Base-by-base conservation (phyloP, 2,888 invertebrate genomes). In the Pristionchus maxplancki region DNA sequence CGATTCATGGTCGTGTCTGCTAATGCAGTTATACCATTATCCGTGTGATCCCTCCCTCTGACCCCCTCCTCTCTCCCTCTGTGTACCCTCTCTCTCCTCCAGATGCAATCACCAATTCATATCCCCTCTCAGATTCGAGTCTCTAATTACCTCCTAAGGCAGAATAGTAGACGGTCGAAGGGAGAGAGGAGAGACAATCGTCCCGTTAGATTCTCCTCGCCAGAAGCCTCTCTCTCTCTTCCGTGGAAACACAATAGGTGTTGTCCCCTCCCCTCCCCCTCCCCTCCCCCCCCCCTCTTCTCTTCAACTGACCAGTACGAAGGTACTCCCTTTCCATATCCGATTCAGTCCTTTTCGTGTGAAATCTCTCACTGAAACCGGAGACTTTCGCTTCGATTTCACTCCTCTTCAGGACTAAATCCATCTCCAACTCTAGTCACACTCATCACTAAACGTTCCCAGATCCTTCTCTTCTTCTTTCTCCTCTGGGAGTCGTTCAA, bases 171-270 rank as follows among this genome's bases (percentile, higher is more conserved):
- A 78, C 78, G n/a, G 44, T 78, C 78, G 44, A 31, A 34, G 53
- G 34, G 53, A 53, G 34, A 37, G 78, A 78, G 53, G 82, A 15
- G 82, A 34, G 53, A 50, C 48, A 50, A 48, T 48, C 48, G 31
- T n/a, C 64, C 58, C 13, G 9, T 28, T 62, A 62, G 62, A 62
- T 15, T 58, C 58, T n/a, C 37, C 20, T 37, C 71, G 5, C n/a
- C 71, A 37, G 71, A 37, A 71, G 71, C 71, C 71, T 71, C 71
- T 71, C 71, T 67, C 34, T 53, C 53, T 24, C 58, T 58, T 34
- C 8, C 71, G 37, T 71, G 34, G 78, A 78, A 78, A 78, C 78
- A 78, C 78, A 78, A 78, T 78, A 78, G 78, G 78, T 78, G 53
- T 83, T 53, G 50, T 53, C 48, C 31, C 8, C 82, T 24, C 34